Evolutionary conservation across 2,113 vertebrate species (phyloP).

Genomic region (Callaeas wilsoni): DNA sequence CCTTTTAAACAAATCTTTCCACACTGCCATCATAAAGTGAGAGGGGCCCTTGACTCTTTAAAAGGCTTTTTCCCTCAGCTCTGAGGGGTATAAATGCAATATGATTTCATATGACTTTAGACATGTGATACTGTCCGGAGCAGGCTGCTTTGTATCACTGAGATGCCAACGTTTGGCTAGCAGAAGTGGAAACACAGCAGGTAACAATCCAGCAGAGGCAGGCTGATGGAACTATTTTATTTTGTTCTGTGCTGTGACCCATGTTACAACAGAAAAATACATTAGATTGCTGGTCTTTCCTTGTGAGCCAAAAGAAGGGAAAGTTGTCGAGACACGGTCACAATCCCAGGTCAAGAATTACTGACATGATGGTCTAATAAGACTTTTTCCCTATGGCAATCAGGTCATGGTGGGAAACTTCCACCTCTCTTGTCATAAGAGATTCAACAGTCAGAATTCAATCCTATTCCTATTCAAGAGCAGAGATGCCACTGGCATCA

Average conservation of each 20-base stretch:
- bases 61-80: background rate
- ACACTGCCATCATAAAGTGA: background rate
- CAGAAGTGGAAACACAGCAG: background rate
- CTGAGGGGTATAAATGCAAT: background rate
- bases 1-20: background rate
- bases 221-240: background rate
- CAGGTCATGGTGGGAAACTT: slow-evolving; percentile 9
- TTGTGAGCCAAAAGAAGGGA: background rate
- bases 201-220: background rate
- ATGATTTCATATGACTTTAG: slow-evolving; percentile 1
- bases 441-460: background rate
- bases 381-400: background rate
- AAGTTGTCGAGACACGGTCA: background rate
- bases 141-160: background rate
- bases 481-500: slow-evolving; percentile 27
- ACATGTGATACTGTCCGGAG: background rate
- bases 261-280: background rate
- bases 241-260: background rate
- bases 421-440: background rate
- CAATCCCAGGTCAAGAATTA: slow-evolving; percentile 3
- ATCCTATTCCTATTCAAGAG: slow-evolving; percentile 14
- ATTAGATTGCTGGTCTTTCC: background rate
- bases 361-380: background rate
- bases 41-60: background rate
- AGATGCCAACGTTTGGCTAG: background rate